Conservation (phyloP, 2,797 vertebrate genomes). For the Scolopax rusticola region DNA sequence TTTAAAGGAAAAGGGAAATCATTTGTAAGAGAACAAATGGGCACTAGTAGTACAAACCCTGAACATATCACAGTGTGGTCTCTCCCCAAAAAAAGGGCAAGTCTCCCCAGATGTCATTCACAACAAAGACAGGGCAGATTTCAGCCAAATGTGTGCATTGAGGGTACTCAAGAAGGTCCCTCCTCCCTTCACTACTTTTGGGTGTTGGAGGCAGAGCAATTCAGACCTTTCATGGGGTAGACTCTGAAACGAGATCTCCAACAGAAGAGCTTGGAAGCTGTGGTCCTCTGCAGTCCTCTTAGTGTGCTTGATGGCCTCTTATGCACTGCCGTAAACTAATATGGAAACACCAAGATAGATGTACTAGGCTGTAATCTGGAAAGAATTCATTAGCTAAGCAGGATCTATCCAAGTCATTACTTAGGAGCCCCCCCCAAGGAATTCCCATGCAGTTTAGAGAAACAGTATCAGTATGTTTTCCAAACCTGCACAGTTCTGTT, state of each 20-base stretch:
- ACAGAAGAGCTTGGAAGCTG: background rate
- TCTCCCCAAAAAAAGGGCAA: background rate
- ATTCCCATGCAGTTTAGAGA: background rate
- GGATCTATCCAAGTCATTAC: background rate
- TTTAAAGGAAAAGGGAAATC: background rate
- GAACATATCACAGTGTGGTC: background rate
- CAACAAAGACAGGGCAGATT: background rate
- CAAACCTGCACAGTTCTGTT: background rate
- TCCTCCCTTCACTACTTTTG: background rate
- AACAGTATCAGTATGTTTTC: background rate
- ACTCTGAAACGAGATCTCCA: background rate
- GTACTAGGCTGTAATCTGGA: background rate
- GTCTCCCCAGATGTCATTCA: background rate
- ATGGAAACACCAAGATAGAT: background rate
- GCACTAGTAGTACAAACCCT: background rate
- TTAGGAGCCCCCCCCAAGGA: background rate
- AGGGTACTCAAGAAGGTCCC: background rate
- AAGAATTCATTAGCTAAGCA: constrained; percentile 46
- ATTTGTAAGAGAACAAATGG: background rate
- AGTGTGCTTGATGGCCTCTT: background rate
- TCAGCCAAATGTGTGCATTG: background rate
- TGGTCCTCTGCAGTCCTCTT: background rate
- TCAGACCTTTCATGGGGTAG: rapidly evolving
- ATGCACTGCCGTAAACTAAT: background rate
- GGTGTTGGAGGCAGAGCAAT: background rate